Percentiles rank a stretch among this genome's conserved stretches.
These are phyloP conservation scores for Andrena bicolor DNA, from an alignment of 2,888 invertebrate genomes.

Conservation along the genomic window DNA sequence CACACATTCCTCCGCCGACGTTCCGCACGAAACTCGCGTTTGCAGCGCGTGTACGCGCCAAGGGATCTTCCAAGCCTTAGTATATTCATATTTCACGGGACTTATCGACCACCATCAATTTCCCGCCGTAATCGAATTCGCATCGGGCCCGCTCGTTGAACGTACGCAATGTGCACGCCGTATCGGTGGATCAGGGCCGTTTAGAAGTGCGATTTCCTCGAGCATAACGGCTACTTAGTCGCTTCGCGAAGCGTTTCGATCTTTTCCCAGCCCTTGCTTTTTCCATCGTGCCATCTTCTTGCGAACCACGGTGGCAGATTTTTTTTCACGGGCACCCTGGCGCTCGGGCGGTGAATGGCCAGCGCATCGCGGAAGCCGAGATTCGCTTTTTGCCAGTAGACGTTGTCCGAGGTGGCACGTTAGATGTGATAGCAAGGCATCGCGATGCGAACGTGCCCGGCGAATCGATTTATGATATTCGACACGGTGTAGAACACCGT, in stretches of 20 bases:
- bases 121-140: slow-evolving; percentile 43
- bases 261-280: slow-evolving; percentile 1
- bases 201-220: slow-evolving; percentile 42
- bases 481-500: slow-evolving; percentile 41
- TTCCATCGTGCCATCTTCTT: neutral
- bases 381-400: slow-evolving; percentile 40
- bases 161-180: slow-evolving; percentile 13
- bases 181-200: slow-evolving; percentile 32
- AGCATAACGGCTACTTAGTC: slow-evolving; percentile 41
- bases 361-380: slow-evolving; percentile 8
- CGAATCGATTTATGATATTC: slow-evolving; percentile 60
- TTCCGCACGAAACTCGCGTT: slow-evolving; percentile 2
- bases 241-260: slow-evolving; percentile 35
- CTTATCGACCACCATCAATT: slow-evolving; percentile 46
- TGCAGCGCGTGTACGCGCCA: slow-evolving; percentile 7
- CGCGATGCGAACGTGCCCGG: slow-evolving; percentile 40
- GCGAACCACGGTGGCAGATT: neutral
- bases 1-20: neutral
- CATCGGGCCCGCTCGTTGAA: slow-evolving; percentile 21
- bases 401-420: slow-evolving; percentile 14
- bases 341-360: slow-evolving; percentile 9
- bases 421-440: slow-evolving; percentile 40
- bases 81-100: slow-evolving; percentile 45
- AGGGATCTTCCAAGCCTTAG: slow-evolving; percentile 39
- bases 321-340: neutral